These are phyloP conservation scores for Galerucella calmariensis DNA, from an alignment of 2,888 invertebrate species.

Conservation along the genomic window DNA sequence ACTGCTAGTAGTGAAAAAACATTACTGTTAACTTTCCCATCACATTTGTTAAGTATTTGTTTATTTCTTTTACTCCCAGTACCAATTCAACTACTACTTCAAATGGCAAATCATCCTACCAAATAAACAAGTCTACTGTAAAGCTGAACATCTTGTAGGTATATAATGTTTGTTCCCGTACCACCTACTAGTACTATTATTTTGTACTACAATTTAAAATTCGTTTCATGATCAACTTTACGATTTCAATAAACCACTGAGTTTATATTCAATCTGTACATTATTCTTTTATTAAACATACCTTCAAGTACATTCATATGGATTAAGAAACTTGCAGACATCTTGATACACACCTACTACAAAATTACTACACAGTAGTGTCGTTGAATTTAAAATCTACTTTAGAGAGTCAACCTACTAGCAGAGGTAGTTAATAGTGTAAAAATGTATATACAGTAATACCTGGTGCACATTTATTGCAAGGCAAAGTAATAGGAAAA, in stretches of 20 bases:
- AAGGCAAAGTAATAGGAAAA: no score
- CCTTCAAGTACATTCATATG: neutral
- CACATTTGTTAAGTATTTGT: no score
- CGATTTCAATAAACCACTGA: constrained; percentile 12
- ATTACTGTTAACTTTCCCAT: no score
- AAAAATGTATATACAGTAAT: no score
- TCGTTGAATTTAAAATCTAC: neutral
- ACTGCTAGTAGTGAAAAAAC: no score
- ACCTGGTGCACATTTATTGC: no score
- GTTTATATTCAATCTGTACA: constrained; percentile 2
- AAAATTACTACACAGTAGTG: constrained; percentile 3
- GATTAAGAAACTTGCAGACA: constrained; percentile 13
- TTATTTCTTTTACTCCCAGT: no score
- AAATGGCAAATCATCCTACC: neutral
- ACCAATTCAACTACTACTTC: neutral
- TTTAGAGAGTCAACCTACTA: neutral
- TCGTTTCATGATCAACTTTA: constrained; percentile 9
- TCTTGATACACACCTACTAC: constrained; percentile 11
- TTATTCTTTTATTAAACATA: neutral
- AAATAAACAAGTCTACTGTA: neutral
- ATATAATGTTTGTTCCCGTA: neutral
- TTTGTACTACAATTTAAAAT: neutral
- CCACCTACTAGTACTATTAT: constrained; percentile 1
- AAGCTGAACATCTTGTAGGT: neutral
- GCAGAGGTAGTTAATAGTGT: neutral